These are phyloP conservation scores for cat (Felis catus) DNA, from an alignment of 2,113 vertebrate species.

Conservation along the genomic window F.catus_Fca126_mat1.0 CM031412.1:79802001-79802500, in stretches of 20 bases:
- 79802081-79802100: not conserved
- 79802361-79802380: not conserved
- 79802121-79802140: not conserved
- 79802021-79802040: not conserved
- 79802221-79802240: not conserved
- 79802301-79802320: not conserved
- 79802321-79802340: not conserved
- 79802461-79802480: not conserved
- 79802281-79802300: not conserved
- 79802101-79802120: not conserved
- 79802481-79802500: not conserved
- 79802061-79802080: not conserved
- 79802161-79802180: not conserved
- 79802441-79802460: not conserved
- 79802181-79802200: not conserved
- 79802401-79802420: not conserved
- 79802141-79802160: not conserved
- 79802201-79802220: not conserved
- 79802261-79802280: not conserved
- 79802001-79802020: not conserved
- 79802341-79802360: not conserved
- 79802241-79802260: not conserved
- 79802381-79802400: not conserved
- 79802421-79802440: not conserved
- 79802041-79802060: too few relatives aligned